These are phyloP conservation scores for Agraylea sexmaculata DNA, from an alignment of 1,140 invertebrate species.

Conservation along the genomic window DNA sequence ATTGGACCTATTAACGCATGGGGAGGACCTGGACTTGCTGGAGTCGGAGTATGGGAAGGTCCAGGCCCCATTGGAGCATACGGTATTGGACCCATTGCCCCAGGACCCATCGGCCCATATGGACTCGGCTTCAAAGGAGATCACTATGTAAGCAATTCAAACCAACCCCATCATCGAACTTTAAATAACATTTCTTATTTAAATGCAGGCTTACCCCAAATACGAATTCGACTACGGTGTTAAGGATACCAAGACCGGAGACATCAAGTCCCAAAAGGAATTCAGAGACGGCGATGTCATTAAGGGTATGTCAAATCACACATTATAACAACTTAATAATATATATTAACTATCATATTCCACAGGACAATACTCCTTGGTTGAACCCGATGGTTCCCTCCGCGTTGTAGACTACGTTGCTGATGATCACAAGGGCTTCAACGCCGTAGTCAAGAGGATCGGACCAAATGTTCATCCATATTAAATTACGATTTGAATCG, in stretches of 20 bases:
- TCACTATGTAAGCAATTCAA: too few relatives aligned
- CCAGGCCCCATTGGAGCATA: too few relatives aligned
- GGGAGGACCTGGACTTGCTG: too few relatives aligned
- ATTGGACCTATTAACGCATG: too few relatives aligned
- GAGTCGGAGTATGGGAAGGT: too few relatives aligned
- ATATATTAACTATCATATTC: background rate
- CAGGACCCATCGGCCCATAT: too few relatives aligned
- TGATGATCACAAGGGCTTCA: conserved; percentile 32
- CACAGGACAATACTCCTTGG: conserved; percentile 32
- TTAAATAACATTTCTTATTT: too few relatives aligned
- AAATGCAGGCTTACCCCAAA: conserved; percentile 36
- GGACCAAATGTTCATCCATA: conserved; percentile 25
- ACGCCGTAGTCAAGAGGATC: conserved; percentile 26
- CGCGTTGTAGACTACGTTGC: conserved; percentile 34
- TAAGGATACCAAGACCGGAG: conserved; percentile 39
- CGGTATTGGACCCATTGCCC: too few relatives aligned
- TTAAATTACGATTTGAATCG: too few relatives aligned
- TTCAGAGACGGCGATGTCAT: conserved; percentile 39
- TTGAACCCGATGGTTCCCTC: conserved; percentile 37
- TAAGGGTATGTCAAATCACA: conserved; percentile 34
- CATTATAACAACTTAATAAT: too few relatives aligned
- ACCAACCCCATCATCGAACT: too few relatives aligned
- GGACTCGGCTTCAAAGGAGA: too few relatives aligned
- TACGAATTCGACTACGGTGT: conserved; percentile 40
- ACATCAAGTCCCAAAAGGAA: conserved; percentile 40